Evolutionary conservation across 2,888 invertebrate species (phyloP).

Genomic region (Nephrotoma guestfalica): DNA sequence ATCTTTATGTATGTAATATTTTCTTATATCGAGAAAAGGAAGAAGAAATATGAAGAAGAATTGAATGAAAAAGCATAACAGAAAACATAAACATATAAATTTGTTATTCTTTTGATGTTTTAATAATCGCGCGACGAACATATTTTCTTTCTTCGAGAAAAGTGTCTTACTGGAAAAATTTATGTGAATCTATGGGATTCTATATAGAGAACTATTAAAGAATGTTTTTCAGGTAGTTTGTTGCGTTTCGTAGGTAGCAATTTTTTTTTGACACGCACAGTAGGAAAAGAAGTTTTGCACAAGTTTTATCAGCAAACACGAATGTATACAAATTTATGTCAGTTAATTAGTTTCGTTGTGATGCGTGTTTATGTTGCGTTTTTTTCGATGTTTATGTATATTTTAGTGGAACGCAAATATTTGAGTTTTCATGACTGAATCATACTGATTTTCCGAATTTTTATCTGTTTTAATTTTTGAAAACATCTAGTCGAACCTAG

Average conservation of each 20-base stretch:
- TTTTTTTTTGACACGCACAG: neutral
- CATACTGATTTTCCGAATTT: too few relatives aligned
- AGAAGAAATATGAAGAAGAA: neutral
- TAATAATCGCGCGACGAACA: neutral
- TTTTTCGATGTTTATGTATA: too few relatives aligned
- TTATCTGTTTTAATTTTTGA: too few relatives aligned
- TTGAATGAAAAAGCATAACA: neutral
- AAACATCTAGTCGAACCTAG: too few relatives aligned
- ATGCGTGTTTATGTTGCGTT: too few relatives aligned
- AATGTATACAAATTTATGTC: neutral
- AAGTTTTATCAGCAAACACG: neutral
- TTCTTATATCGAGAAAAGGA: neutral
- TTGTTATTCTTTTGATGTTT: neutral
- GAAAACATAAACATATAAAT: neutral
- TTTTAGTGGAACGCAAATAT: too few relatives aligned
- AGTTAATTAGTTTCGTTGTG: too few relatives aligned
- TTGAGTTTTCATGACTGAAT: too few relatives aligned
- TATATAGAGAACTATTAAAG: neutral
- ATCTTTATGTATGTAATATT: neutral
- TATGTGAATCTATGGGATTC: neutral
- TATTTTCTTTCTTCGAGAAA: neutral
- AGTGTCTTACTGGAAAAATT: neutral
- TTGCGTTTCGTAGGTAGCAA: neutral
- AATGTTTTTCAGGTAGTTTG: neutral
- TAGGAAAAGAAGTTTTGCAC: neutral